A percentile compares a stretch with the other conserved stretches of the same genome.
Evolutionary conservation across 1,140 invertebrate species (phyloP).

Genomic region (Microplitis demolitor): DNA sequence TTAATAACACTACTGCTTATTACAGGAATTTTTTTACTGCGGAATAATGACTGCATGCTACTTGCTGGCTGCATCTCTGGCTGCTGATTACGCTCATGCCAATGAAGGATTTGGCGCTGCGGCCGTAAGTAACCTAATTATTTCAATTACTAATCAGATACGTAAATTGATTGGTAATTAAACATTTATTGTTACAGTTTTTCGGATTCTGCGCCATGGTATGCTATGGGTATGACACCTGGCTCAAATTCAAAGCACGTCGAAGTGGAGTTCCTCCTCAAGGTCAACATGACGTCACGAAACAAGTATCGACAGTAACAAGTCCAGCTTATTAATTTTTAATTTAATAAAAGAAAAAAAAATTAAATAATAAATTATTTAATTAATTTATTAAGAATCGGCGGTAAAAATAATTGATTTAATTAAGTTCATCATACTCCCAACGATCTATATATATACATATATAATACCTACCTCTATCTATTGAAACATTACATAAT

Average conservation of each 20-base stretch:
- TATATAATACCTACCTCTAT: not conserved
- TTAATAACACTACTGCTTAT: constrained; percentile 24
- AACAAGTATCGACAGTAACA: constrained; percentile 67
- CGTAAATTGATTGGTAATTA: not conserved
- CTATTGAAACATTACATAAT: not conserved
- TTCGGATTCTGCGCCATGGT: constrained; percentile 80
- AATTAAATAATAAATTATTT: not conserved
- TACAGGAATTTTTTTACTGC: constrained; percentile 76
- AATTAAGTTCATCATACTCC: constrained; percentile 14
- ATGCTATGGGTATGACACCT: constrained; percentile 78
- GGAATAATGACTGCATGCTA: constrained; percentile 74
- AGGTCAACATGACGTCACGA: constrained; percentile 69
- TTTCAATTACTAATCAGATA: not conserved
- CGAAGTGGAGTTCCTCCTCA: constrained; percentile 74
- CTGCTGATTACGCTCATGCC: constrained; percentile 57
- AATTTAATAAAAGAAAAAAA: not conserved
- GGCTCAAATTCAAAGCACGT: constrained; percentile 72
- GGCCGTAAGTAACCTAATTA: constrained; percentile 64
- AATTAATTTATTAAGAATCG: not conserved
- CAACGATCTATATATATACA: not conserved
- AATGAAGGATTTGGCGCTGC: constrained; percentile 65
- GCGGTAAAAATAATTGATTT: not conserved
- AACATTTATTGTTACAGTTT: constrained; percentile 64
- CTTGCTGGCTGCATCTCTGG: constrained; percentile 70
- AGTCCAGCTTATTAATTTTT: constrained; percentile 58